phyloP scores from a whole-genome alignment of 2,113 vertebrate species.

The Cavia aperea region DNA sequence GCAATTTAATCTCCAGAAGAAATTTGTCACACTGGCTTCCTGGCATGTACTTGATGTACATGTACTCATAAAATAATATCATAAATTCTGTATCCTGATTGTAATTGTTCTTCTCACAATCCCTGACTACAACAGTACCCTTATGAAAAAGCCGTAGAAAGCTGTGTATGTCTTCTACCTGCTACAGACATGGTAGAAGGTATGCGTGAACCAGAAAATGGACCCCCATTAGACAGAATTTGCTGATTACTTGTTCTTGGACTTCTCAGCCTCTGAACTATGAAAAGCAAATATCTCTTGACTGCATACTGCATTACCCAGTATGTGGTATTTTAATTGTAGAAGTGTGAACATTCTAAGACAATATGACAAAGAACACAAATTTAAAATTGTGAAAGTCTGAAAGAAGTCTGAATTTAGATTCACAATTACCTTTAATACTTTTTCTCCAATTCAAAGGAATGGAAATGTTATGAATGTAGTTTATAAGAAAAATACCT shows the following conservation, averaged over 20 bases:
- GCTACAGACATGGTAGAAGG: neutral
- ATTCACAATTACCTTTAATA: neutral
- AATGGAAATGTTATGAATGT: neutral
- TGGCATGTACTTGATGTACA: no score
- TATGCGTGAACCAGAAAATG: neutral
- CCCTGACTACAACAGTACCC: no score
- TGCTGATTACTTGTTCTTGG: neutral
- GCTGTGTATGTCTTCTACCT: neutral
- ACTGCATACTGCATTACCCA: neutral
- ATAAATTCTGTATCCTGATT: no score
- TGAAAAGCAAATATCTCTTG: neutral
- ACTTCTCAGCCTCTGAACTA: neutral
- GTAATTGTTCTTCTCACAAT: no score
- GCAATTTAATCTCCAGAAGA: no score
- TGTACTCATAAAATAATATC: no score
- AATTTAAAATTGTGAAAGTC: neutral
- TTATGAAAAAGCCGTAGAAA: neutral
- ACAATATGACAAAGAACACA: neutral
- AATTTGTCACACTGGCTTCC: no score
- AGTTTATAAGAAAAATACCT: neutral
- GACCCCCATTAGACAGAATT: neutral
- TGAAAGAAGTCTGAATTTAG: neutral
- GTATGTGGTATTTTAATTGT: neutral
- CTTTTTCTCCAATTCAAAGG: neutral
- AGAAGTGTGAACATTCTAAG: neutral